Evolutionary conservation across 2,797 vertebrate species (phyloP), one percentile per base, ranked within the genome.

Genomic region (Notolabrus celidotus): DNA sequence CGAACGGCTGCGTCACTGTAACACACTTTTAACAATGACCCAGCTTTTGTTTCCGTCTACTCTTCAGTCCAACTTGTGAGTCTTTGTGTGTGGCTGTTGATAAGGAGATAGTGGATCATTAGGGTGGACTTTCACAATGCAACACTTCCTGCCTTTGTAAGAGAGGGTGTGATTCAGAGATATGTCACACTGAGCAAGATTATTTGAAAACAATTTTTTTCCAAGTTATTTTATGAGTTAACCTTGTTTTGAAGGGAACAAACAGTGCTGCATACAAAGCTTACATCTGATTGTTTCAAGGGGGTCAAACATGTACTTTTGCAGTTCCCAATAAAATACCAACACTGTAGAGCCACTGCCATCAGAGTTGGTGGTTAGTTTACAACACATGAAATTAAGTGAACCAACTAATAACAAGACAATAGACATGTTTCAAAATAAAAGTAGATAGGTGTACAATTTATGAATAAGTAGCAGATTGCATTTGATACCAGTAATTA

Each of bases 141-240:
- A 49, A 17, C 59, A 59, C 75, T 60, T 67, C 74, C 60, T 74
- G 54, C 38, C 38, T 57, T 58, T 77, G 49, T 72, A 9, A 41
- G 34, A 50, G 17, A 22, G 8, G 25, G 2, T 10, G 53, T 60
- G 52, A 61, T 59, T 58, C 52, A 52, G 51, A 8, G 8, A 17
- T 12, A 22, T 20, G 9, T 10, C 10, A 10, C 2, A 10, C 9
- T 43, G 10, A 46, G 51, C 41, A 12, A 53, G 16, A 60, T 52
- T 2, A 50, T 19, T 36, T 1, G 15, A 46, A 10, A 25, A 17
- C 20, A 68, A 20, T 77, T 58, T 39, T 12, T 20, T 49, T 2
- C 9, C 2, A 43, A 50, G 20, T 23, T 46, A 45, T 33, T 47
- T 38, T 34, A 0, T 23, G 7, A 6, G 16, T 31, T 1, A 19